Evolutionary conservation across 2,113 vertebrate genomes (phyloP).

Genomic region (Eublepharis macularius): DNA sequence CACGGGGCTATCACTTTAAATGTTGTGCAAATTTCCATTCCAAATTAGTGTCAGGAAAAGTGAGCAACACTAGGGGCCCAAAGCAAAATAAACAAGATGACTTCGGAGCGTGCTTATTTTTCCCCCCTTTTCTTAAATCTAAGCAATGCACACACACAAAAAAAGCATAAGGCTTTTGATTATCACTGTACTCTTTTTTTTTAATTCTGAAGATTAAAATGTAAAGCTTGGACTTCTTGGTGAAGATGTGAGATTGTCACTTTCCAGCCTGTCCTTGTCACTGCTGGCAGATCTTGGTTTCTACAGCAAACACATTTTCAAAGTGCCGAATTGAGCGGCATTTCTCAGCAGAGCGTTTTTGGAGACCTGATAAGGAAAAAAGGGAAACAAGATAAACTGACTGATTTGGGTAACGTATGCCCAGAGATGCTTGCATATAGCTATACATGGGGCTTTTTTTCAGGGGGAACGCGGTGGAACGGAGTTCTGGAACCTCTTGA

Average conservation of each 20-base stretch:
- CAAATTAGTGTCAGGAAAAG: constrained; percentile 45
- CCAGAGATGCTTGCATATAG: too few species aligned
- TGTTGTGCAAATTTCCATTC: constrained; percentile 2
- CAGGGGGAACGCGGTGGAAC: too few species aligned
- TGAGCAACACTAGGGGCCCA: constrained; percentile 54
- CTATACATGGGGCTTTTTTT: too few species aligned
- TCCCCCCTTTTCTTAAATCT: constrained; percentile 43
- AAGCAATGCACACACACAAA: constrained; percentile 75
- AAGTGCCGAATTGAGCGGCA: constrained; percentile 92
- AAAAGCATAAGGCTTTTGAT: constrained; percentile 80
- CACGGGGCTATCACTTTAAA: constrained; percentile 52
- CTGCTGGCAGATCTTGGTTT: constrained; percentile 89
- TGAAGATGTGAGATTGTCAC: constrained; percentile 51
- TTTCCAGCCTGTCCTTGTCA: constrained; percentile 64
- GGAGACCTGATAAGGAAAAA: constrained; percentile 73
- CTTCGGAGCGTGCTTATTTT: constrained; percentile 28
- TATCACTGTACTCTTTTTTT: constrained; percentile 72
- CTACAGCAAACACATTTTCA: constrained; percentile 89
- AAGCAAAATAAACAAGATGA: constrained; percentile 63
- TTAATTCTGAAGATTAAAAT: constrained; percentile 62
- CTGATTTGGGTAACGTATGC: too few species aligned
- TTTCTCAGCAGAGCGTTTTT: constrained; percentile 87
- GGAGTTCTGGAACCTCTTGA: too few species aligned
- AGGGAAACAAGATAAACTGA: neutral
- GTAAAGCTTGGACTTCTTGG: constrained; percentile 62